Conservation (phyloP, 2,113 vertebrate species). For the Crotophaga sulcirostris region DNA sequence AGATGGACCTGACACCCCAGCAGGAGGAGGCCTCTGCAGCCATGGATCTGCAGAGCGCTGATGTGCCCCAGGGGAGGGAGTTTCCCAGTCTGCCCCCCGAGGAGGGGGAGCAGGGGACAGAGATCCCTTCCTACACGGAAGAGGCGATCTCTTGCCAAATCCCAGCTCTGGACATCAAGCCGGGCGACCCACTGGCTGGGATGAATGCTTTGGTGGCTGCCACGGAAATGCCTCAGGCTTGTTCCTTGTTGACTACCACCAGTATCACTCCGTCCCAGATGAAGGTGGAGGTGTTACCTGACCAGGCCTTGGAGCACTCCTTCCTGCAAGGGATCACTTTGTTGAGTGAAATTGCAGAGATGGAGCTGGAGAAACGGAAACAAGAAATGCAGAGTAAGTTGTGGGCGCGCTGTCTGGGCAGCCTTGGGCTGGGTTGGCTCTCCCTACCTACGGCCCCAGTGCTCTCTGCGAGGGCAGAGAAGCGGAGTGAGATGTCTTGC, state of each 20-base stretch:
- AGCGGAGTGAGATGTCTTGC: background rate
- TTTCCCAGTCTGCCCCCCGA: constrained; percentile 40
- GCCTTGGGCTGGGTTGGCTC: background rate
- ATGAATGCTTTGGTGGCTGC: constrained; percentile 89
- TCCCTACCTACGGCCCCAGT: background rate
- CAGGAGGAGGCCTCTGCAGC: constrained; percentile 62
- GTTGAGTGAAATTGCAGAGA: constrained; percentile 90
- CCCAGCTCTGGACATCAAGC: constrained; percentile 62
- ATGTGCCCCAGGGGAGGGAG: constrained; percentile 25
- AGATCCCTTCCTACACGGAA: constrained; percentile 51
- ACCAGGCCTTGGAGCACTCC: constrained; percentile 71
- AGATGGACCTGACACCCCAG: constrained; percentile 67
- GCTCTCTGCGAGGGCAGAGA: background rate
- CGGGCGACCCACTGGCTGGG: constrained; percentile 90
- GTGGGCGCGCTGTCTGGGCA: background rate
- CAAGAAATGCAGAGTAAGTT: constrained; percentile 77
- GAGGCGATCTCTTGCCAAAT: constrained; percentile 51
- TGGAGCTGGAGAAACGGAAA: constrained; percentile 85
- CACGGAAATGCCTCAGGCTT: constrained; percentile 87
- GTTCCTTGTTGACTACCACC: constrained; percentile 63
- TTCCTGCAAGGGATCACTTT: constrained; percentile 92
- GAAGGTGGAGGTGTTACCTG: constrained; percentile 61
- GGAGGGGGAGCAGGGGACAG: background rate
- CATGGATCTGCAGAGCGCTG: constrained; percentile 38
- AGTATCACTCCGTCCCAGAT: constrained; percentile 11